Evolutionary conservation across 2,888 invertebrate species (phyloP).

Genomic region (Ichneumon xanthorius): DNA sequence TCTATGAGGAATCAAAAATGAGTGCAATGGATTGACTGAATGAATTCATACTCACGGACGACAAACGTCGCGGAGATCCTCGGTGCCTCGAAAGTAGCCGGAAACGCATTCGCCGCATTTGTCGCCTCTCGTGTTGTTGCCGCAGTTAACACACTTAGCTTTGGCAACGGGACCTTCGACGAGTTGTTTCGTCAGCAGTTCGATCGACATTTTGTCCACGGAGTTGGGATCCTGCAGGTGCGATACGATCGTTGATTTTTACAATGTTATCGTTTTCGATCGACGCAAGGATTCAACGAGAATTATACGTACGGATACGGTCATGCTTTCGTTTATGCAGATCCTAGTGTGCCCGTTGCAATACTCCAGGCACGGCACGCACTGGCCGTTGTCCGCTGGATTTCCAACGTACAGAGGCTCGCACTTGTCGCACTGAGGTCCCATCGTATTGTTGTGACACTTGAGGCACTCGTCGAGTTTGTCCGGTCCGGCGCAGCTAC

Average conservation of each 20-base stretch:
- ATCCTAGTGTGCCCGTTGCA: slow-evolving; percentile 95
- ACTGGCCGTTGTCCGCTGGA: slow-evolving; percentile 93
- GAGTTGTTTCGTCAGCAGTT: slow-evolving; percentile 88
- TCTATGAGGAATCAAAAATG: too few relatives aligned
- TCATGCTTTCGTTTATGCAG: slow-evolving; percentile 89
- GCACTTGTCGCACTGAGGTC: slow-evolving; percentile 96
- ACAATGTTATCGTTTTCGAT: not conserved
- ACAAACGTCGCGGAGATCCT: slow-evolving; percentile 91
- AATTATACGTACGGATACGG: slow-evolving; percentile 77
- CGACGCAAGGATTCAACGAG: not conserved
- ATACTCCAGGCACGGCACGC: slow-evolving; percentile 94
- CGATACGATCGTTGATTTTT: not conserved
- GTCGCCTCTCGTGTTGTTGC: slow-evolving; percentile 92
- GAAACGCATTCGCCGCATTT: slow-evolving; percentile 93
- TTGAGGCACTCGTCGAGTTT: slow-evolving; percentile 92
- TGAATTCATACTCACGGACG: slow-evolving; percentile 87
- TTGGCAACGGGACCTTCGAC: slow-evolving; percentile 89
- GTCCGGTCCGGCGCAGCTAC: slow-evolving; percentile 95
- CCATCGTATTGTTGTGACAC: slow-evolving; percentile 97
- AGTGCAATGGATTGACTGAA: slow-evolving; percentile 4
- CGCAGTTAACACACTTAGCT: slow-evolving; percentile 94
- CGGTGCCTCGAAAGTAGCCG: slow-evolving; percentile 91
- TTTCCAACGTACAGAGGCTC: slow-evolving; percentile 96
- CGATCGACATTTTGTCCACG: slow-evolving; percentile 82
- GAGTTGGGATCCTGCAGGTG: slow-evolving; percentile 80